A percentile compares a stretch with the other conserved stretches of the same genome.
phyloP scores from a whole-genome alignment of 2,797 vertebrate genomes.

The Platyrinchus mystaceus region DNA sequence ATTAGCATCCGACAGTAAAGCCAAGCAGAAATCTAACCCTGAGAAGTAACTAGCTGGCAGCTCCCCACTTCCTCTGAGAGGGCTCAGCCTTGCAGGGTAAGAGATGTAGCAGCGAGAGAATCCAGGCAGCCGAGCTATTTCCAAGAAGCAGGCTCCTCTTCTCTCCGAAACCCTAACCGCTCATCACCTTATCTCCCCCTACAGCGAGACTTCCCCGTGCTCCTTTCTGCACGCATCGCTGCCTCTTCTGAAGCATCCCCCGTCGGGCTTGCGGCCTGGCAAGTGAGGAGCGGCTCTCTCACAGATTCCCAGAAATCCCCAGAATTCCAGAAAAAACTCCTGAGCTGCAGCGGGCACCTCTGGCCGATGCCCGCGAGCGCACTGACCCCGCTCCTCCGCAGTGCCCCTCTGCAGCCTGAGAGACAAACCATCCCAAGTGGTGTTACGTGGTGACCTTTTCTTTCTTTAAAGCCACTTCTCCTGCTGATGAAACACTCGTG shows the following conservation, averaged over 20 bases:
- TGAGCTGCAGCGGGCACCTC: neutral
- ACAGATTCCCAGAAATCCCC: neutral
- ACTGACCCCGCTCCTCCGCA: rapidly evolving
- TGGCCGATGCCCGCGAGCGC: rapidly evolving
- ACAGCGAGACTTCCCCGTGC: neutral
- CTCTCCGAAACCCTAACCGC: constrained; percentile 26
- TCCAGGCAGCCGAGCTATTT: constrained; percentile 39
- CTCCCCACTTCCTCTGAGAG: constrained; percentile 74
- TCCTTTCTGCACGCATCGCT: neutral
- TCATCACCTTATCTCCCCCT: neutral
- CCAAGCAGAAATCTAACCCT: constrained; percentile 12
- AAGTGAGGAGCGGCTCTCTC: neutral
- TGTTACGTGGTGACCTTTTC: rapidly evolving
- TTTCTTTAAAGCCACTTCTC: neutral
- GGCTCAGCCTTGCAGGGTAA: neutral
- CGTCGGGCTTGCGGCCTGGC: neutral
- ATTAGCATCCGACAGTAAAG: neutral
- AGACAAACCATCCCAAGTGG: neutral
- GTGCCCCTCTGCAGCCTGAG: neutral
- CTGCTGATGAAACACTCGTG: rapidly evolving
- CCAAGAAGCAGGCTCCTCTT: constrained; percentile 11
- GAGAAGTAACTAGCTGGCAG: constrained; percentile 56
- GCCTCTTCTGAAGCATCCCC: neutral
- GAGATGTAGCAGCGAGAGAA: constrained; percentile 46
- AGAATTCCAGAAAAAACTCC: neutral